phyloP scores from a whole-genome alignment of 2,888 invertebrate genomes.

The Gonocerus acuteangulatus region DNA sequence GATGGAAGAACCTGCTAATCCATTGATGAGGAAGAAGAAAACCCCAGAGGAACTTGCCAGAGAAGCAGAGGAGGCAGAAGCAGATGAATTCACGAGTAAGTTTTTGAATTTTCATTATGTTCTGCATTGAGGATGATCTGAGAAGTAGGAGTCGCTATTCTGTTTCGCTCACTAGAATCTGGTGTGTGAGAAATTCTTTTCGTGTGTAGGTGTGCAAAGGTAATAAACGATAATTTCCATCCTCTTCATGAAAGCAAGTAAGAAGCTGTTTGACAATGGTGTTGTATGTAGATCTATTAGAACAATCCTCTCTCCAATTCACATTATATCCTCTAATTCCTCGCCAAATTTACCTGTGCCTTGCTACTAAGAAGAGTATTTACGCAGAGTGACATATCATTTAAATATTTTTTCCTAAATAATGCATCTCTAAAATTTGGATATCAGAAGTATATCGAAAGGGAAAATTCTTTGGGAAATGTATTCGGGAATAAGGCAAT shows the following conservation, averaged over 20 bases:
- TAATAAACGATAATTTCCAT: neutral
- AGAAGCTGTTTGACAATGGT: conserved; percentile 7
- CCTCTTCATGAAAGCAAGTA: neutral
- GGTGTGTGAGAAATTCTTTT: too few relatives aligned
- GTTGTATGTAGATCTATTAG: conserved; percentile 10
- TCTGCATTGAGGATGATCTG: conserved; percentile 12
- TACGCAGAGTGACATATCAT: too few relatives aligned
- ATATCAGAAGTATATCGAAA: too few relatives aligned
- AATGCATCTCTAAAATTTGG: too few relatives aligned
- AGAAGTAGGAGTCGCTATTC: conserved; percentile 6
- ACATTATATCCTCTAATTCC: neutral
- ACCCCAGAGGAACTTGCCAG: conserved; percentile 95
- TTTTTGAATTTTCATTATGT: conserved; percentile 37
- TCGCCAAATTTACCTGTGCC: too few relatives aligned
- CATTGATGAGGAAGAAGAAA: conserved; percentile 96
- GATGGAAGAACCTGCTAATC: conserved; percentile 81
- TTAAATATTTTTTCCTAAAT: too few relatives aligned
- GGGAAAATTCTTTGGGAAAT: too few relatives aligned
- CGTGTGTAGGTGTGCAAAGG: too few relatives aligned
- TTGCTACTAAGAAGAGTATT: too few relatives aligned
- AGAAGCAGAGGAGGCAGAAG: conserved; percentile 90
- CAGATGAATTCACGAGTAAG: conserved; percentile 94
- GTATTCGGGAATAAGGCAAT: too few relatives aligned
- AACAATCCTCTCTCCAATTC: neutral
- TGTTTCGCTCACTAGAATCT: neutral